These are phyloP conservation scores for Nymphalis io DNA, from an alignment of 1,140 invertebrate species.

Conservation along the genomic window DNA sequence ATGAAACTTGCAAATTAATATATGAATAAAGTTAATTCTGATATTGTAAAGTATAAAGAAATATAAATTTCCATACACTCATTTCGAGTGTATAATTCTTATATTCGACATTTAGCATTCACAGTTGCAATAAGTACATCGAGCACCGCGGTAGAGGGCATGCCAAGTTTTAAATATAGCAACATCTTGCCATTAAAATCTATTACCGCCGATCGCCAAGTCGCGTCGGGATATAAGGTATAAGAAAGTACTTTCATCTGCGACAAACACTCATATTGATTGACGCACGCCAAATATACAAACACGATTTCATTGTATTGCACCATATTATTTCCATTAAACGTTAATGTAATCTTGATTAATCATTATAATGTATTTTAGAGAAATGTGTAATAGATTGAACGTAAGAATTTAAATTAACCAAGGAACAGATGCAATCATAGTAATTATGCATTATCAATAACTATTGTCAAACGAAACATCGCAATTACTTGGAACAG, in stretches of 20 bases:
- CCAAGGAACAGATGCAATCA: slow-evolving; percentile 4
- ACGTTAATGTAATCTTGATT: no score
- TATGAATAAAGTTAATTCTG: no score
- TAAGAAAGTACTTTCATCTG: slow-evolving; percentile 33
- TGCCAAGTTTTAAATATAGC: slow-evolving; percentile 68
- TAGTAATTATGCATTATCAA: slow-evolving; percentile 6
- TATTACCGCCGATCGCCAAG: slow-evolving; percentile 56
- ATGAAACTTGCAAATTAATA: no score
- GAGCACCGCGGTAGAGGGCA: slow-evolving; percentile 24
- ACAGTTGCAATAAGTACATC: neutral
- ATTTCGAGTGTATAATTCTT: no score
- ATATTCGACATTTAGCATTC: no score
- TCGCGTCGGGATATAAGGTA: slow-evolving; percentile 52
- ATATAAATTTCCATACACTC: no score
- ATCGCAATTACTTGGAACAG: slow-evolving; percentile 9
- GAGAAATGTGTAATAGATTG: neutral
- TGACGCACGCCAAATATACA: slow-evolving; percentile 2
- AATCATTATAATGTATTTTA: neutral
- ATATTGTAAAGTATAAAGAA: no score
- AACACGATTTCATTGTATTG: neutral
- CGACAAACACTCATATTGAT: slow-evolving; percentile 9
- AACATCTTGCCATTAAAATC: slow-evolving; percentile 49
- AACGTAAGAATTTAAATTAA: slow-evolving; percentile 3
- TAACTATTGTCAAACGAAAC: slow-evolving; percentile 12
- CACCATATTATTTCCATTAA: no score